Base-by-base conservation (phyloP, 2,113 vertebrate genomes). In the Ginglymostoma cirratum region DNA sequence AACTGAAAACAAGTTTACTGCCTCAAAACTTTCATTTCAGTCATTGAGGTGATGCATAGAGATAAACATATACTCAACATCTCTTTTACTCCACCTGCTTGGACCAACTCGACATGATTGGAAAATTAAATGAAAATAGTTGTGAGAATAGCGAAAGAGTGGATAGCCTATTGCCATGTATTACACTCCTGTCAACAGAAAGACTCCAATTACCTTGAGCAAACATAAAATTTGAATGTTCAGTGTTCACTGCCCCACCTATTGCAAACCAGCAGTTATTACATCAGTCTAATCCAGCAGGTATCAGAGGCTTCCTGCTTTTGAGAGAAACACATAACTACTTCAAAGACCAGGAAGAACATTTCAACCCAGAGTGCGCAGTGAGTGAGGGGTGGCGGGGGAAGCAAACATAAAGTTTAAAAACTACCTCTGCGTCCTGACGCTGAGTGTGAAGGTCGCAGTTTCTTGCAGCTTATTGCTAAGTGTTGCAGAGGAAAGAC, bases 371-470 rank as follows among this genome's bases (percentile, higher is more conserved):
- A 93, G 87, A 90, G 52, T 65, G 87, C 52, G 52, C 52, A 92
- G 30, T 65, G 55, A 12, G 55, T 65, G 55, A 12, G 55, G 55
- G 72, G 12, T 30, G 72, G 72, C 27, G 5, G 30, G 19, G 19
- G 30, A 61, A 66, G 66, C 65, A 38, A 89, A 89, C 48, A 0
- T 17, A 34, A 92, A n/a, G 61, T 19, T 72, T 76, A 66, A 65
- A 93, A 93, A 66, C 61, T 93, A 93, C 89, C 89, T 93, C 89
- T 93, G 89, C 30, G 89, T 93, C 89, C 61, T 93, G 89, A 66
- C n/a, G 89, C 89, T 93, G 87, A n/a, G 87, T n/a, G 61, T 66
- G 34, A 61, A 61, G 89, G 89, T 93, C 89, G 89, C 89, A 67
- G 19, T 38, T 92, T n/a, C 89, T 65, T 83, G 78, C 55, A 92